Conservation (phyloP, 2,113 vertebrate species). For the Grammomys surdaster region DNA sequence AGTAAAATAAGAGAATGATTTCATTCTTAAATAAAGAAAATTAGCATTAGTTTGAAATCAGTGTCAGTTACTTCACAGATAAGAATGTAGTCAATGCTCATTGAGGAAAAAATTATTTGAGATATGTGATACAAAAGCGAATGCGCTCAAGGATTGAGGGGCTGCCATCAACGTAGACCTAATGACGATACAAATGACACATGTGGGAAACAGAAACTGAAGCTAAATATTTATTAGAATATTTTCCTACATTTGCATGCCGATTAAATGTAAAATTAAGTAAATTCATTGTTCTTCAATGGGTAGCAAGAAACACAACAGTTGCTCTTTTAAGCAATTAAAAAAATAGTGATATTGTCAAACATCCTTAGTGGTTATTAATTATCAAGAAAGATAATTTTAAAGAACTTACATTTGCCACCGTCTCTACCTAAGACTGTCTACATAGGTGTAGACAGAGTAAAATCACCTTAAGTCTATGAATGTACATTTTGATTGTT, state of each 20-base stretch:
- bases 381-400: constrained; percentile 79
- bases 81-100: background rate
- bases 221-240: background rate
- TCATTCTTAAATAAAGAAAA: constrained; percentile 19
- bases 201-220: background rate
- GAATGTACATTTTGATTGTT: constrained; percentile 61
- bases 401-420: constrained; percentile 80
- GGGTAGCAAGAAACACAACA: constrained; percentile 62
- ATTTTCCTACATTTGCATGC: constrained; percentile 40
- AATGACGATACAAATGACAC: background rate
- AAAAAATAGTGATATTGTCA: constrained; percentile 63
- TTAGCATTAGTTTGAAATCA: constrained; percentile 36
- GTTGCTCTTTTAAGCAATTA: constrained; percentile 63
- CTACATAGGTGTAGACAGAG: constrained; percentile 76
- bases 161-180: background rate
- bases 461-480: constrained; percentile 75
- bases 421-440: constrained; percentile 66
- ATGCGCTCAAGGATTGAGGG: background rate
- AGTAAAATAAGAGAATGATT: background rate
- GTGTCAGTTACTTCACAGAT: background rate
- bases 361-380: constrained; percentile 76
- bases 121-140: background rate
- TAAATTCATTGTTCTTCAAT: constrained; percentile 51
- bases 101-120: background rate
- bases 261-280: background rate